These are phyloP conservation scores for Drosophila rellima DNA, from an alignment of 2,888 invertebrate genomes.

Conservation along the genomic window DNA sequence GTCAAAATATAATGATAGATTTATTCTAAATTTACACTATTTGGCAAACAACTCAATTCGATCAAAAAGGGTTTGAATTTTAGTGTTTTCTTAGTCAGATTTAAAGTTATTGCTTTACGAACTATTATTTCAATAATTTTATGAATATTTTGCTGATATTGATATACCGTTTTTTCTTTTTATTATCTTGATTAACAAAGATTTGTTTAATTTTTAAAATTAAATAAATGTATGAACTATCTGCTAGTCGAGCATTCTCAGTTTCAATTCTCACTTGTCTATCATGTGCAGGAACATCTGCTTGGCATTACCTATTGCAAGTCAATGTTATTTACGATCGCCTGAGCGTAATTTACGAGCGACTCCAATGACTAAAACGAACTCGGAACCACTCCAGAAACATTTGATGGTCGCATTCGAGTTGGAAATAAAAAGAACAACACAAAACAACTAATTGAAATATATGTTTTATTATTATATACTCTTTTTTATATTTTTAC, in stretches of 20 bases:
- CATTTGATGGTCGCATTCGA: slow-evolving; percentile 67
- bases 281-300: slow-evolving; percentile 62
- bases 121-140: too few species aligned
- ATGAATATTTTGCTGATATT: too few species aligned
- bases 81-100: too few species aligned
- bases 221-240: too few species aligned
- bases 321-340: slow-evolving; percentile 78
- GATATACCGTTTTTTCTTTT: too few species aligned
- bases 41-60: not conserved
- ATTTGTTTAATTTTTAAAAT: not conserved
- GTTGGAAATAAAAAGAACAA: slow-evolving; percentile 29
- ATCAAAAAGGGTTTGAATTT: too few species aligned
- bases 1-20: too few species aligned
- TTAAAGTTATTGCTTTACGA: too few species aligned
- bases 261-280: slow-evolving; percentile 5
- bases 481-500: slow-evolving; percentile 49
- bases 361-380: slow-evolving; percentile 57
- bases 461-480: slow-evolving; percentile 58
- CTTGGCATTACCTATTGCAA: slow-evolving; percentile 52
- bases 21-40: not conserved
- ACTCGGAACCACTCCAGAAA: slow-evolving; percentile 61
- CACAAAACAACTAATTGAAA: slow-evolving; percentile 69
- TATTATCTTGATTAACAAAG: too few species aligned
- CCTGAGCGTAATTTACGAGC: slow-evolving; percentile 71
- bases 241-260: not conserved